A percentile compares a stretch with the other conserved stretches of the same genome.
Evolutionary conservation across 2,113 vertebrate species (phyloP).

Genomic region (Malaclemys terrapin): DNA sequence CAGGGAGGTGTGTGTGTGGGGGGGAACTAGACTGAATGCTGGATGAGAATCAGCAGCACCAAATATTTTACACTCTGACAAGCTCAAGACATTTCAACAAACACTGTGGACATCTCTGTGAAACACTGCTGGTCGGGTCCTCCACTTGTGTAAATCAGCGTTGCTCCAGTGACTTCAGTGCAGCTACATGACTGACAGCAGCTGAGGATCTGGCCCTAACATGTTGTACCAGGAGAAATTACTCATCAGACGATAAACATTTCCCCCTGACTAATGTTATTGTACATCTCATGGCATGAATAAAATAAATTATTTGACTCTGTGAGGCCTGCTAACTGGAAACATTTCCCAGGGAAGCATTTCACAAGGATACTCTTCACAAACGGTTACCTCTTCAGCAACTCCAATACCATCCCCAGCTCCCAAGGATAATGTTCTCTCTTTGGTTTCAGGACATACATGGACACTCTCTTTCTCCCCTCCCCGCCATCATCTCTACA

Average conservation of each 20-base stretch:
- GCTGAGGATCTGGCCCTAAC: background rate
- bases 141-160: background rate
- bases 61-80: background rate
- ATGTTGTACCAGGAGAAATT: background rate
- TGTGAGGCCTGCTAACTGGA: background rate
- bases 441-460: background rate
- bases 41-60: background rate
- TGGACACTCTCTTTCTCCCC: background rate
- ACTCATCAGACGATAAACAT: background rate
- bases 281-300: background rate
- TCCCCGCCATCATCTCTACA: background rate
- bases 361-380: background rate
- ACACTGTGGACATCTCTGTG: background rate
- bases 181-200: background rate
- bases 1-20: accelerated
- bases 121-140: background rate
- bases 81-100: background rate
- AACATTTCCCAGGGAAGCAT: constrained; percentile 8
- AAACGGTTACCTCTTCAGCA: background rate
- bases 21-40: background rate
- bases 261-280: background rate
- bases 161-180: background rate
- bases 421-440: background rate
- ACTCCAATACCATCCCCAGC: background rate
- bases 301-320: background rate